Evolutionary conservation across 2,797 vertebrate species (phyloP).

Genomic region (Halcyon chelicuti): DNA sequence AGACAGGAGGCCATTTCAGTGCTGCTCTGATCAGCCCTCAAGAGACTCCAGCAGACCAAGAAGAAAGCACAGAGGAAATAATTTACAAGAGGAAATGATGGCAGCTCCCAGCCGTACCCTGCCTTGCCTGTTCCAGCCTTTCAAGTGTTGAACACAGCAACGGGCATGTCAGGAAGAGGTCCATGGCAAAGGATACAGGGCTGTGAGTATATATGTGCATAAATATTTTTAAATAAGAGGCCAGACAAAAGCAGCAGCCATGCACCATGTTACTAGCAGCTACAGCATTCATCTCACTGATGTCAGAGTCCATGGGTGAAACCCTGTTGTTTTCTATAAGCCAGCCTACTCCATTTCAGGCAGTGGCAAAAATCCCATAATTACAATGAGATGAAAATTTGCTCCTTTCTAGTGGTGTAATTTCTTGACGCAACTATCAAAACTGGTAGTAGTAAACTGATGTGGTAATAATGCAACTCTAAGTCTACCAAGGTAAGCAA

Average conservation of each 20-base stretch:
- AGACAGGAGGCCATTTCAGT: background rate
- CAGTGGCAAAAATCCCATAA: background rate
- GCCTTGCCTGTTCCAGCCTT: background rate
- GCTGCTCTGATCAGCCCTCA: background rate
- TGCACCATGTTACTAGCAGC: background rate
- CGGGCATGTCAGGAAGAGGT: background rate
- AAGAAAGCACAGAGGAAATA: background rate
- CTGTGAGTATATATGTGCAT: background rate
- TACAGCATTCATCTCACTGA: background rate
- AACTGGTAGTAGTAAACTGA: background rate
- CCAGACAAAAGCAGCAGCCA: background rate
- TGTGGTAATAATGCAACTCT: background rate
- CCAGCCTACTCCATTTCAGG: background rate
- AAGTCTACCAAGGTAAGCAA: background rate
- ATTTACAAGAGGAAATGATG: background rate
- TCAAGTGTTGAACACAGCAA: background rate
- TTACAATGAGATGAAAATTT: background rate
- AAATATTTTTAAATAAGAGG: background rate
- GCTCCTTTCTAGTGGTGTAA: background rate
- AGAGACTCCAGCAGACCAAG: background rate
- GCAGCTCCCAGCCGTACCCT: background rate
- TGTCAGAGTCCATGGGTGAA: background rate
- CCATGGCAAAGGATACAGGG: background rate
- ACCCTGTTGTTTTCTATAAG: background rate
- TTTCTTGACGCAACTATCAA: background rate